Evolutionary conservation across 2,113 vertebrate genomes (phyloP).

Genomic region (Elaphurus davidianus): DNA sequence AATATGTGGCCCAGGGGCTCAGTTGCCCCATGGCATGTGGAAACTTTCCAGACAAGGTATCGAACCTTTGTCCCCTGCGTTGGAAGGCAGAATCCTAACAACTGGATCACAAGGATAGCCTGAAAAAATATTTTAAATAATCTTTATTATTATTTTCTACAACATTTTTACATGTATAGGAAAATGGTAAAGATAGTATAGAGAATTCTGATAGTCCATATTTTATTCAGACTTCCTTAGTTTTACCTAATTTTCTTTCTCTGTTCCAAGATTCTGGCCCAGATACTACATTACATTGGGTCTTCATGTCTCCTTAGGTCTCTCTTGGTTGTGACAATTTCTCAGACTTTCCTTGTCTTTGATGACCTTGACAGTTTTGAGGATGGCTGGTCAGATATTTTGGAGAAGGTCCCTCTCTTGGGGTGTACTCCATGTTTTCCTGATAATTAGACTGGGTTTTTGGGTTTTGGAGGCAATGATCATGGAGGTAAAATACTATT

Average conservation of each 20-base stretch:
- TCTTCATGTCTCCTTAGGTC: not conserved
- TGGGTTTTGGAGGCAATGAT: not conserved
- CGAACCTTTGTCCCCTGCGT: not conserved
- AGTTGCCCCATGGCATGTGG: not conserved
- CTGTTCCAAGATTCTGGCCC: too few species aligned
- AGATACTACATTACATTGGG: accelerated
- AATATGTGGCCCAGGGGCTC: not conserved
- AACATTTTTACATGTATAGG: not conserved
- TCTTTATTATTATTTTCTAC: not conserved
- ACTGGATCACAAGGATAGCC: not conserved
- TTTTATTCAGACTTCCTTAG: not conserved
- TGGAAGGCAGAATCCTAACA: not conserved
- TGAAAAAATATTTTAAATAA: not conserved
- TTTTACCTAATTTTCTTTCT: not conserved
- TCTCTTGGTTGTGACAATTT: not conserved
- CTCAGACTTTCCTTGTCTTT: not conserved
- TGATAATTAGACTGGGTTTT: not conserved
- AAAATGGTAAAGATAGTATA: not conserved
- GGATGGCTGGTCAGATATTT: not conserved
- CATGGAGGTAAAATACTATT: not conserved
- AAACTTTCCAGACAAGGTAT: not conserved
- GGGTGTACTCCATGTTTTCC: not conserved
- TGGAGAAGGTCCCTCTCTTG: not conserved
- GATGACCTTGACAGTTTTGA: not conserved
- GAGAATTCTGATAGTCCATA: not conserved